phyloP scores from a whole-genome alignment of 2,888 invertebrate species.

The Agrochola lychnidis region DNA sequence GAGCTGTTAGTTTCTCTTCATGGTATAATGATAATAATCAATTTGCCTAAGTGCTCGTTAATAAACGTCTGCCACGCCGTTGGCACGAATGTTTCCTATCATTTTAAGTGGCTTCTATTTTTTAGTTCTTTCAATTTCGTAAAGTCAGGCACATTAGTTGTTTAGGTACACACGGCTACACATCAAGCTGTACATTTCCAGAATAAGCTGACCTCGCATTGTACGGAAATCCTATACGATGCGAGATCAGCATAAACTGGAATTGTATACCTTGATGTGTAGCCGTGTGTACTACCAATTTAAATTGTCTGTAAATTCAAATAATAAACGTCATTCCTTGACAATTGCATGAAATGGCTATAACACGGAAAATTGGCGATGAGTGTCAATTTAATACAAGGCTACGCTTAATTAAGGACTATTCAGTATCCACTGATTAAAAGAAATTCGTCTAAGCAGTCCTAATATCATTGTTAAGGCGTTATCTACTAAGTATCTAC shows the following conservation, averaged over 20 bases:
- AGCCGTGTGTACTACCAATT: background rate
- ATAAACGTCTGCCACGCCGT: slow-evolving; percentile 15
- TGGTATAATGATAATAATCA: slow-evolving; percentile 27
- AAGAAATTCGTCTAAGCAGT: slow-evolving; percentile 6
- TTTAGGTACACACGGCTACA: too few relatives aligned
- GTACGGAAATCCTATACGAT: too few relatives aligned
- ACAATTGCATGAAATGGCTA: background rate
- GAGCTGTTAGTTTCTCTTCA: slow-evolving; percentile 29
- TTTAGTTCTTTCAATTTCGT: slow-evolving; percentile 1
- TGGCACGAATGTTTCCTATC: slow-evolving; percentile 12
- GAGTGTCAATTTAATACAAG: background rate
- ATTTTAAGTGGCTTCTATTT: slow-evolving; percentile 22
- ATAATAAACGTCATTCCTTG: background rate
- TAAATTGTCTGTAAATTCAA: background rate
- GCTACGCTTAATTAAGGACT: background rate
- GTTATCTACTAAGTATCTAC: slow-evolving; percentile 6
- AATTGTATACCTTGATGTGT: too few relatives aligned
- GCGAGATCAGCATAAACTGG: too few relatives aligned
- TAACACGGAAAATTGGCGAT: background rate
- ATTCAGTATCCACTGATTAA: background rate
- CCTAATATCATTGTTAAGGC: background rate
- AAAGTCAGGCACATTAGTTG: background rate
- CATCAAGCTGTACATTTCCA: too few relatives aligned
- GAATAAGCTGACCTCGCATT: too few relatives aligned
- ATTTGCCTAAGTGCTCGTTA: slow-evolving; percentile 39